Conservation (phyloP, 1,140 invertebrate species). For the Parasteatoda tepidariorum region DNA sequence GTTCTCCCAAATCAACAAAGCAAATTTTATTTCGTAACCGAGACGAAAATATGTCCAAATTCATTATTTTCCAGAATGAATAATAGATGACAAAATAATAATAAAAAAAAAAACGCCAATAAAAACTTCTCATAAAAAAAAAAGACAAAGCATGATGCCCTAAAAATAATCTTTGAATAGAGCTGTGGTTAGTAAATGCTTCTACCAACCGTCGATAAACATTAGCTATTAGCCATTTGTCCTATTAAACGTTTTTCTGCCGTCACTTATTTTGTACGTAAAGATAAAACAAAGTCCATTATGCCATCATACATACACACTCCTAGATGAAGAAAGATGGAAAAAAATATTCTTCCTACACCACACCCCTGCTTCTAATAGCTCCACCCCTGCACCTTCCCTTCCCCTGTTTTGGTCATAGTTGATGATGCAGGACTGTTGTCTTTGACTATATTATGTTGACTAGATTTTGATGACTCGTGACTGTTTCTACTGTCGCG, state of each 20-base stretch:
- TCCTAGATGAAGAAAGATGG: background rate
- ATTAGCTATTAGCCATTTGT: conserved; percentile 37
- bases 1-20: too few relatives aligned
- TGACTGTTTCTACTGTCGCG: conserved; percentile 4
- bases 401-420: background rate
- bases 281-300: conserved; percentile 47
- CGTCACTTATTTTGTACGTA: conserved; percentile 17
- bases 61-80: too few relatives aligned
- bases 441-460: conserved; percentile 38
- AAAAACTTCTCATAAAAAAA: too few relatives aligned
- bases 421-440: conserved; percentile 38
- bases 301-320: background rate
- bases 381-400: background rate
- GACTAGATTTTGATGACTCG: conserved; percentile 9
- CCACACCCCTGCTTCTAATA: conserved; percentile 27
- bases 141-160: background rate
- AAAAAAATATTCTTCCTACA: background rate
- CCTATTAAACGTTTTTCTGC: conserved; percentile 35
- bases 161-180: background rate
- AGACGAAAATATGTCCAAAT: too few relatives aligned
- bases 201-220: background rate
- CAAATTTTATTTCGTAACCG: too few relatives aligned
- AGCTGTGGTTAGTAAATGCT: background rate
- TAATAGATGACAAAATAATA: too few relatives aligned
- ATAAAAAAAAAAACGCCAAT: too few relatives aligned